Conservation (phyloP, 2,113 vertebrate species). For the Egretta garzetta region DNA sequence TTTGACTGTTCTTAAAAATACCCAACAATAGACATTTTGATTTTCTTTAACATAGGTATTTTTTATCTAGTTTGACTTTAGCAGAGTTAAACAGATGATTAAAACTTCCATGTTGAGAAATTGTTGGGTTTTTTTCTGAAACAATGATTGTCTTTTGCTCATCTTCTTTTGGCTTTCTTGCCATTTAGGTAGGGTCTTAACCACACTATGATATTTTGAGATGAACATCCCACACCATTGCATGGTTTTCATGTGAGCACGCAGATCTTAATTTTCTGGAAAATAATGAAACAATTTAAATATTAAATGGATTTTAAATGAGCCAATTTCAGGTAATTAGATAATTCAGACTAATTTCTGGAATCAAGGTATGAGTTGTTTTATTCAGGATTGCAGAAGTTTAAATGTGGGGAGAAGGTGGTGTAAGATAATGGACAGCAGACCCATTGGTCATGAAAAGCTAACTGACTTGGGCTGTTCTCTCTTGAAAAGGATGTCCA, state of each 20-base stretch:
- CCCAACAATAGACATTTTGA: rapidly evolving
- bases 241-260: not conserved
- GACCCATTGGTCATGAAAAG: not conserved
- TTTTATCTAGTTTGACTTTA: not conserved
- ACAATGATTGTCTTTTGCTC: not conserved
- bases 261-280: not conserved
- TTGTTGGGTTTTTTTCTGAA: not conserved
- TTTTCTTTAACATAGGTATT: not conserved
- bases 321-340: not conserved
- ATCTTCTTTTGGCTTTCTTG: not conserved
- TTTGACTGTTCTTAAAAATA: not conserved
- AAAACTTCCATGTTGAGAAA: not conserved
- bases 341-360: not conserved
- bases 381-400: not conserved
- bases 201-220: not conserved
- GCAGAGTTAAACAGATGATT: not conserved
- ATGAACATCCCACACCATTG: not conserved
- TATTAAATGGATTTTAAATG: not conserved
- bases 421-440: not conserved
- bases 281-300: not conserved
- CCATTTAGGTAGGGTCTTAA: not conserved
- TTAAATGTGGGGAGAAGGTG: not conserved
- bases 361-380: rapidly evolving
- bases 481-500: not conserved
- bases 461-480: not conserved